Base-by-base conservation (phyloP, 2,888 invertebrate species). In the Steinernema hermaphroditum region DNA sequence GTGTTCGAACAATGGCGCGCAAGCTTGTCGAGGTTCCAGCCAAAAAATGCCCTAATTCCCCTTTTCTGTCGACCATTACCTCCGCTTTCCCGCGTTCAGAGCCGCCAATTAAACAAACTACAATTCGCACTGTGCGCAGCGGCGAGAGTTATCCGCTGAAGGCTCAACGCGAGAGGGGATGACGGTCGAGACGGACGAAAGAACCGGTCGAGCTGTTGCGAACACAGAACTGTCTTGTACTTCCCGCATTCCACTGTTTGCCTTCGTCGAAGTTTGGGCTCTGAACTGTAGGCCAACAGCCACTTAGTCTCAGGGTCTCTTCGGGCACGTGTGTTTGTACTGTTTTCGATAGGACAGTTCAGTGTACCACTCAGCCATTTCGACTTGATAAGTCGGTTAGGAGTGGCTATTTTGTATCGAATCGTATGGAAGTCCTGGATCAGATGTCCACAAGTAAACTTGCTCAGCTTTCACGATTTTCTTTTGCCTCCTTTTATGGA, bases 101-200 rank as follows among this genome's bases (percentile, higher is more conserved):
- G 54, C 54, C 19, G 27, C 54, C 54, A 54, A 54, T 54, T 54
- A 54, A 14, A 54, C 27, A 54, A 54, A 54, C 54, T 54, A 27
- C 54, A 54, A 54, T 54, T 54, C 54, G 54, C 54, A 22, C 54
- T 24, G 24, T 54, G 24, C 27, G 22, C 24, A 6, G 4, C 6
- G 14, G 24, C 54, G 54, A 27, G 22, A 9, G n/a, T 6, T 9
- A 27, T 27, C 22, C 54, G 54, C 9, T 2, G 27, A 27, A 22
- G n/a, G 54, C 27, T 54, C 12, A 54, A 27, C 2, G 54, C 27
- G 22, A 27, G 14, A 49, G 54, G 14, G 54, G 54, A 54, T 12
- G 27, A 6, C 27, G 54, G 19, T 9, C 24, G 54, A 24, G 27
- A 2, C 6, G 16, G 9, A 27, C 54, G 27, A 54, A 24, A 27